Evolutionary conservation across 2,113 vertebrate genomes (phyloP).

Genomic region (Notiomystis cincta): DNA sequence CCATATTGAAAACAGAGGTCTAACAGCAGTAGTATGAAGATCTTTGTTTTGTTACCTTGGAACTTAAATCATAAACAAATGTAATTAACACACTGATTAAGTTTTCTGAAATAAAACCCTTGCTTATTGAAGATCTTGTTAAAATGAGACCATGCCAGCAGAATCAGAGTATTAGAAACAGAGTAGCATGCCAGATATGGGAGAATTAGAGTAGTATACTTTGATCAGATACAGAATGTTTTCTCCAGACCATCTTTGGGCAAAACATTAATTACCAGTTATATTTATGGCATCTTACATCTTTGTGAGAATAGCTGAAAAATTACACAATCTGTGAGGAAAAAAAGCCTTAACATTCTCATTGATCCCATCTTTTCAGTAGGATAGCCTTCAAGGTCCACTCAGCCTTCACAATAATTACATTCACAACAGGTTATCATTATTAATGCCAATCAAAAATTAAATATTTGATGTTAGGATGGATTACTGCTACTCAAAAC

Average conservation of each 20-base stretch:
- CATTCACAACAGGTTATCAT: not conserved
- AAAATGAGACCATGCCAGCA: not conserved
- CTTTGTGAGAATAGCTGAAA: not conserved
- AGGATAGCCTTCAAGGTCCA: not conserved
- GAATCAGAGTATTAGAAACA: not conserved
- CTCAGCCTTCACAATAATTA: not conserved
- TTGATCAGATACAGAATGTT: not conserved
- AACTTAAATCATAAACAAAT: not conserved
- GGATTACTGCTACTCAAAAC: not conserved
- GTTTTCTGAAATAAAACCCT: not conserved
- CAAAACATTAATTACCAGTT: not conserved
- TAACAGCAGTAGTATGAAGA: not conserved
- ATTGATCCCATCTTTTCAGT: not conserved
- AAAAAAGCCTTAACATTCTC: not conserved
- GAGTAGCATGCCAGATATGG: not conserved
- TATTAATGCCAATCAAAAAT: not conserved
- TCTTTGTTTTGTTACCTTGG: not conserved
- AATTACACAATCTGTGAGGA: not conserved
- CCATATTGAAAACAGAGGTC: not conserved
- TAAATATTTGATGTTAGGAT: not conserved
- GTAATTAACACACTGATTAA: not conserved
- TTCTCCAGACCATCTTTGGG: not conserved
- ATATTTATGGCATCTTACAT: not conserved
- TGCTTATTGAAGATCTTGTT: not conserved
- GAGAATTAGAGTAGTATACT: not conserved